A percentile compares a stretch with the other conserved stretches of the same genome.
Evolutionary conservation across 2,888 invertebrate species (phyloP).

Genomic region (Drosophila limbata): DNA sequence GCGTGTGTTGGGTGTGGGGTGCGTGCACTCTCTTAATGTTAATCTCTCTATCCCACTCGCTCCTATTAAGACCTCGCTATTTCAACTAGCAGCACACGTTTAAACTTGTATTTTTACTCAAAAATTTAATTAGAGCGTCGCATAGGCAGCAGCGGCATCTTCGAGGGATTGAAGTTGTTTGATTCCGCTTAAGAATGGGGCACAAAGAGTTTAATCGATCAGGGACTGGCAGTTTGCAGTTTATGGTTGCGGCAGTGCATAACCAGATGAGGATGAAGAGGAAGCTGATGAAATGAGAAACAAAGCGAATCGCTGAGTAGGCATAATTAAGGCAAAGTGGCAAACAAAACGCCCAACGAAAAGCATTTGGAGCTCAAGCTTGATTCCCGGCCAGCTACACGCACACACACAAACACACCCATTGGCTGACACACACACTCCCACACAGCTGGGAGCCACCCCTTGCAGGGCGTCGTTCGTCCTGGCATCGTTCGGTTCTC

Average conservation of each 20-base stretch:
- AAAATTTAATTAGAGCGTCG: conserved; percentile 68
- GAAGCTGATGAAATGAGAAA: conserved; percentile 27
- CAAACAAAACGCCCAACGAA: conserved; percentile 66
- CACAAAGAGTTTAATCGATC: conserved; percentile 69
- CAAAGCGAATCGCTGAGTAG: conserved; percentile 59
- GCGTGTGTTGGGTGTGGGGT: conserved; percentile 15
- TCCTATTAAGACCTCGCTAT: background rate
- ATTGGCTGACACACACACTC: background rate
- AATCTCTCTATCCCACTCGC: conserved; percentile 13
- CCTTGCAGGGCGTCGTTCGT: conserved; percentile 26
- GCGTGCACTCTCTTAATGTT: conserved; percentile 18
- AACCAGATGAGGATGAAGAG: conserved; percentile 40
- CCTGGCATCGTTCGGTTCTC: conserved; percentile 20
- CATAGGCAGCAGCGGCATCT: conserved; percentile 22
- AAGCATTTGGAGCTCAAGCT: conserved; percentile 34
- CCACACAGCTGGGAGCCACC: conserved; percentile 29
- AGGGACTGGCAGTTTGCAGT: conserved; percentile 38
- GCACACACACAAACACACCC: conserved; percentile 19
- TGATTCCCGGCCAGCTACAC: conserved; percentile 1
- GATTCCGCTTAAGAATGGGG: conserved; percentile 45
- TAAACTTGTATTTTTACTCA: conserved; percentile 33
- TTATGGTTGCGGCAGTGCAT: conserved; percentile 45
- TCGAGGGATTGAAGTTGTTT: conserved; percentile 31
- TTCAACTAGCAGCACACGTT: conserved; percentile 44
- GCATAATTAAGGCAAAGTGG: conserved; percentile 71